Evolutionary conservation across 2,113 vertebrate genomes (phyloP).

Genomic region (Diphyllodes magnificus): DNA sequence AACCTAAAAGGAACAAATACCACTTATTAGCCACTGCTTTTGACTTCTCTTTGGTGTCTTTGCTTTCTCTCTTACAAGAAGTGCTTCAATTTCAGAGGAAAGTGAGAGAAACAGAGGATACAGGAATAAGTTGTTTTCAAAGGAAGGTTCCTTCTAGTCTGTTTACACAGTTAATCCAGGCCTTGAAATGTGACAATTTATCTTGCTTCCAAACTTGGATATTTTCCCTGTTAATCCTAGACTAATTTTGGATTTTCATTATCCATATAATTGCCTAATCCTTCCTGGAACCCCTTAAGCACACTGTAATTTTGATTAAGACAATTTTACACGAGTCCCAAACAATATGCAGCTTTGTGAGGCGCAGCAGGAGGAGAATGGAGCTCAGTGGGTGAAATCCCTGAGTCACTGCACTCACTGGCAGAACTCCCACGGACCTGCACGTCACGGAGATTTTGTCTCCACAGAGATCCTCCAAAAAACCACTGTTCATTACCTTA

Average conservation of each 20-base stretch:
- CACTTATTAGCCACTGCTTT: background rate
- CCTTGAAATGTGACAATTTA: background rate
- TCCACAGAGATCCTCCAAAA: background rate
- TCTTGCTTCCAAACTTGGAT: conserved; percentile 44
- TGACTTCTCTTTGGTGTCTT: background rate
- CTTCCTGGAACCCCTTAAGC: conserved; percentile 7
- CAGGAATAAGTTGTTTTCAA: background rate
- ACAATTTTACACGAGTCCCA: background rate
- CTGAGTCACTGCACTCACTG: background rate
- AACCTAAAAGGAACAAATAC: background rate
- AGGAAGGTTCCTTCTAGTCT: background rate
- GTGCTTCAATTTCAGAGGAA: background rate
- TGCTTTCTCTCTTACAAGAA: background rate
- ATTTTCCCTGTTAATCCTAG: conserved; percentile 20
- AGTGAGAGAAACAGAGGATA: background rate
- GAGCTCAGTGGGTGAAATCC: conserved; percentile 28
- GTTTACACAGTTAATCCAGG: background rate
- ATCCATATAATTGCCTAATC: conserved; percentile 41
- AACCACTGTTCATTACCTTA: background rate
- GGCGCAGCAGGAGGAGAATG: background rate
- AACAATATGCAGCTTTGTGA: conserved; percentile 7
- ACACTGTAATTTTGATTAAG: conserved; percentile 23
- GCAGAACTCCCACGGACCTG: background rate
- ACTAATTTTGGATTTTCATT: conserved; percentile 49
- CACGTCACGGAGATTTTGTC: background rate